Conservation (phyloP, 2,113 vertebrate genomes). For the Equus quagga region DNA sequence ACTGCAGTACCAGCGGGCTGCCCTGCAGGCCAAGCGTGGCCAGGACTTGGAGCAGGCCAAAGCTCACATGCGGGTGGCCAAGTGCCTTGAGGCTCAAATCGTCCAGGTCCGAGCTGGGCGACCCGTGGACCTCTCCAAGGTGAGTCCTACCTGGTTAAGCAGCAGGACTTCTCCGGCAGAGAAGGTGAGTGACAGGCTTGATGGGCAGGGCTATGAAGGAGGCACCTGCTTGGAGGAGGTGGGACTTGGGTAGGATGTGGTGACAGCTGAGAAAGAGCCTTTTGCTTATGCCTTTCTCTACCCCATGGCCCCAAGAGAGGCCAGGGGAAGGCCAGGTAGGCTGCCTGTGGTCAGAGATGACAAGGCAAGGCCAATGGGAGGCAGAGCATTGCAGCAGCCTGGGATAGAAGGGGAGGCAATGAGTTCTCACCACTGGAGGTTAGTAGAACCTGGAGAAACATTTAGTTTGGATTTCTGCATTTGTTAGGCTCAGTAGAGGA, state of each 20-base stretch:
- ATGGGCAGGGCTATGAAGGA: neutral
- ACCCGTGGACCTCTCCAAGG: constrained; percentile 76
- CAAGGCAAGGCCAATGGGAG: neutral
- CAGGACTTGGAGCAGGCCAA: constrained; percentile 96
- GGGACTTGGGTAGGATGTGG: neutral
- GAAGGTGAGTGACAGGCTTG: neutral
- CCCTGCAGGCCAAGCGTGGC: constrained; percentile 95
- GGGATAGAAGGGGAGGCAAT: neutral
- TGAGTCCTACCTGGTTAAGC: constrained; percentile 34
- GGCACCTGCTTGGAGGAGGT: neutral
- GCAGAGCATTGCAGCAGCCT: neutral
- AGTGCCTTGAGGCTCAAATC: constrained; percentile 88
- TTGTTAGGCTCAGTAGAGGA: constrained; percentile 18
- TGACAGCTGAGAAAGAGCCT: neutral
- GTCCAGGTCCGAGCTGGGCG: constrained; percentile 68
- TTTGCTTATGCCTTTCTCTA: neutral
- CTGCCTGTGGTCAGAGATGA: neutral
- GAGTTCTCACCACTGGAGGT: neutral
- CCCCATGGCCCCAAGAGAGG: neutral
- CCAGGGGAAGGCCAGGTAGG: neutral
- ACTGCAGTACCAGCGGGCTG: constrained; percentile 95
- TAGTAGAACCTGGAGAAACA: neutral
- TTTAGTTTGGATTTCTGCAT: neutral
- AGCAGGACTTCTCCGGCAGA: neutral
- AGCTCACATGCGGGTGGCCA: constrained; percentile 91